phyloP scores from a whole-genome alignment of 1,140 invertebrate species.

The Spodoptera frugiperda region DNA sequence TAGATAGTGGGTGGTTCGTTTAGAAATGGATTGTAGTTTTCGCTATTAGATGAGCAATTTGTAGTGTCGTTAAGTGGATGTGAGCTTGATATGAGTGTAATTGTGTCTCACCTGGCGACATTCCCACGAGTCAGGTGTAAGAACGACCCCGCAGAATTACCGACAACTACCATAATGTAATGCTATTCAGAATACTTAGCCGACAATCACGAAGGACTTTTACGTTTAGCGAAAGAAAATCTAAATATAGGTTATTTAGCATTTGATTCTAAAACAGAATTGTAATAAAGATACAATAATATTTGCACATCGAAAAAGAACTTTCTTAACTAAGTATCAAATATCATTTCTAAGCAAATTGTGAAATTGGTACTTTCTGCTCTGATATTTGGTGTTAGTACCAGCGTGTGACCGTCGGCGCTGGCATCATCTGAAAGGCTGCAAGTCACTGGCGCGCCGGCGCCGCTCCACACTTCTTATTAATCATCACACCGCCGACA shows the following conservation, averaged over 20 bases:
- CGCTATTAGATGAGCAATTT: conserved; percentile 8
- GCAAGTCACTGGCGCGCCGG: conserved; percentile 76
- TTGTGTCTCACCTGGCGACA: conserved; percentile 5
- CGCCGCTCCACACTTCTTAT: conserved; percentile 68
- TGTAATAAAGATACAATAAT: too few relatives aligned
- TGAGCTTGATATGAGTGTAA: neutral
- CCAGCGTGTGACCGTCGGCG: conserved; percentile 64
- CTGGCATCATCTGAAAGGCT: conserved; percentile 56
- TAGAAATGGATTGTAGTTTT: conserved; percentile 8
- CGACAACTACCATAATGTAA: neutral
- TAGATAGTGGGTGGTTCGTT: conserved; percentile 15
- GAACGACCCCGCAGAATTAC: neutral
- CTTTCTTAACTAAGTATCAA: neutral
- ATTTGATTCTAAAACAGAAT: too few relatives aligned
- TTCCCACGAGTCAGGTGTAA: conserved; percentile 47
- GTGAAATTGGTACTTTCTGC: too few relatives aligned
- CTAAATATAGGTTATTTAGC: neutral
- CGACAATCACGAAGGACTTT: too few relatives aligned
- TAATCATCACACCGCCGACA: conserved; percentile 71
- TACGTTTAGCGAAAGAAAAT: neutral
- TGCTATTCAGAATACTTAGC: neutral
- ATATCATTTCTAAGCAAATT: too few relatives aligned
- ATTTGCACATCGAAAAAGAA: too few relatives aligned
- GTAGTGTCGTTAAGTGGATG: conserved; percentile 12
- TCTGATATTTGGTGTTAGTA: neutral